phyloP scores from a whole-genome alignment of 1,140 invertebrate genomes.

The Drosophila pectinifera region DNA sequence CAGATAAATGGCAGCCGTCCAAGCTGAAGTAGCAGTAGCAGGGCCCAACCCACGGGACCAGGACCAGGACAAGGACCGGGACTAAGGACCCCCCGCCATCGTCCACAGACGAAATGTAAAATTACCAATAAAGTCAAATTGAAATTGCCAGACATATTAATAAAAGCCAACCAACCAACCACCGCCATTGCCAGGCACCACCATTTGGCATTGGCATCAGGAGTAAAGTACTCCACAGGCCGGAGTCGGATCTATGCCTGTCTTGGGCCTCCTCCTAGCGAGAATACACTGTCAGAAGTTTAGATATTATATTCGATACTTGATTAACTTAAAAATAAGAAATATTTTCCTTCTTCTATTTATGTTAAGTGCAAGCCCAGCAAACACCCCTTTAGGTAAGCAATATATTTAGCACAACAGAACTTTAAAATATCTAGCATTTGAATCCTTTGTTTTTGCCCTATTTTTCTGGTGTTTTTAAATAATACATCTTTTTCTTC shows the following conservation, averaged over 20 bases:
- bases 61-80: not conserved
- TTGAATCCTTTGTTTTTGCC: not conserved
- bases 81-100: constrained; percentile 12
- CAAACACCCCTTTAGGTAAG: not conserved
- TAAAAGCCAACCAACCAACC: constrained; percentile 64
- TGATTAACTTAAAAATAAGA: too few species aligned
- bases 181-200: constrained; percentile 31
- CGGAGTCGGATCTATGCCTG: constrained; percentile 26
- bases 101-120: constrained; percentile 65
- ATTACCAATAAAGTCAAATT: constrained; percentile 84
- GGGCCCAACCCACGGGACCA: not conserved
- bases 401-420: too few species aligned
- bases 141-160: constrained; percentile 84
- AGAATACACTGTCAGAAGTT: constrained; percentile 8
- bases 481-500: not conserved
- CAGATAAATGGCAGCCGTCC: constrained; percentile 41
- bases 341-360: too few species aligned
- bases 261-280: constrained; percentile 14
- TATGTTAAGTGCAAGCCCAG: too few species aligned
- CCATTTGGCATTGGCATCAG: constrained; percentile 10
- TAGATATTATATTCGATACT: too few species aligned
- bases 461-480: not conserved
- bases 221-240: constrained; percentile 1
- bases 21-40: constrained; percentile 36
- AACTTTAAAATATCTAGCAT: not conserved